Percentiles rank a stretch among this genome's conserved stretches.
phyloP scores from a whole-genome alignment of 1,140 invertebrate genomes.

The Calephelis virginiensis region DNA sequence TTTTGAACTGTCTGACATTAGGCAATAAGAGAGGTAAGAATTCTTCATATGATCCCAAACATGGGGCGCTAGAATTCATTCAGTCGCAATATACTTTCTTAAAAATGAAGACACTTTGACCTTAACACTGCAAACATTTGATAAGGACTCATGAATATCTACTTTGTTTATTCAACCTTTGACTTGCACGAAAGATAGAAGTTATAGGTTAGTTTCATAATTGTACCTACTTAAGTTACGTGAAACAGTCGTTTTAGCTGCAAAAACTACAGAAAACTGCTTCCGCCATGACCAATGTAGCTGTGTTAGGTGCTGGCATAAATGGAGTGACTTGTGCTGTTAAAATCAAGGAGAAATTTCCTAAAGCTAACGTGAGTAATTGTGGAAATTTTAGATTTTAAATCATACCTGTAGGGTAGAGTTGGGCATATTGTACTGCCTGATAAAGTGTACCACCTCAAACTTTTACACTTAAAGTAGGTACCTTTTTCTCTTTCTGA shows the following conservation, averaged over 20 bases:
- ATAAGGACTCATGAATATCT: background rate
- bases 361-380: conserved; percentile 46
- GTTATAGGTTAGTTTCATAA: background rate
- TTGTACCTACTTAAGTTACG: background rate
- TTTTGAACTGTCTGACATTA: too few relatives aligned
- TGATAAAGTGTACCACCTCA: too few relatives aligned
- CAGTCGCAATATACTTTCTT: too few relatives aligned
- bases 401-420: too few relatives aligned
- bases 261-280: background rate
- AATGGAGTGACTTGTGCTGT: conserved; percentile 57
- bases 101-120: too few relatives aligned
- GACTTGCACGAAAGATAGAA: background rate
- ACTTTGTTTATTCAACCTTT: conserved; percentile 10
- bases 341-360: conserved; percentile 62
- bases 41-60: too few relatives aligned
- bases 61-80: too few relatives aligned
- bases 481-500: too few relatives aligned
- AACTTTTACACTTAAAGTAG: too few relatives aligned
- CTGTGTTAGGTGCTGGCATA: conserved; percentile 61
- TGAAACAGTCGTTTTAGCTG: background rate
- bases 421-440: too few relatives aligned
- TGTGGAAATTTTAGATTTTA: too few relatives aligned
- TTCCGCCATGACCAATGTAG: conserved; percentile 37
- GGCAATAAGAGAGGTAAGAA: too few relatives aligned
- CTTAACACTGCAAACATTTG: background rate